Evolutionary conservation across 1,140 invertebrate genomes (phyloP), one percentile per base, ranked within the genome.

Genomic region (Neodiprion lecontei): DNA sequence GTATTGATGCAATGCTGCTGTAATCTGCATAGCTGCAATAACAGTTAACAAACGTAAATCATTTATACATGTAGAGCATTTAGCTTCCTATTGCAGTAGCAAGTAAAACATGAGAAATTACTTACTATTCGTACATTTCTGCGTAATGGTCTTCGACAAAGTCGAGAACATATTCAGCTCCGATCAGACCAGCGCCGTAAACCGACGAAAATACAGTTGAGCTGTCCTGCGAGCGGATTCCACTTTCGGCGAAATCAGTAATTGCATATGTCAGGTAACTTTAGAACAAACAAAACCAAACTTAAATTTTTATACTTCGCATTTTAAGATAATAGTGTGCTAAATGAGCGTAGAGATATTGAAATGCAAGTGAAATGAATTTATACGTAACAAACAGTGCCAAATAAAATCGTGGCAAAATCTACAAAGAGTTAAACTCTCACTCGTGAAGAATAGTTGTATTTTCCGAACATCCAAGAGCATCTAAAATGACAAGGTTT

Each of bases 381-480:
- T 5, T 40, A 40, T 40, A 40, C 28, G 28, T 40, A 40, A 5
- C 61, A 66, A 66, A 66, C 14, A 40, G 4, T 71, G 14, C 2
- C 11, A 48, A n/a, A 49, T 61, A 5, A 65, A 11, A 9, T 10
- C 5, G 28, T 72, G 14, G 61, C 3, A 65, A 23, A 7, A 61
- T 61, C 23, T 72, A 28, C 61, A n/a, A 50, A n/a, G 11, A 72
- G 14, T 7, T 17, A n/a, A 48, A 48, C 61, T 81, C 83, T 88
- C 89, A 93, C 90, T 75, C 78, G 49, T 86, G 82, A 61, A 90
- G 85, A 72, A 80, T 75, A 4, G 65, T 72, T 14, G 84, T 76
- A 73, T 90, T 82, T 23, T 84, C 86, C 0, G 91, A 90, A 74
- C 92, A 93, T 9, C 91, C 91, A 11, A 92, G 88, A 0, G 89